These are phyloP conservation scores for Phrynosoma platyrhinos DNA, from an alignment of 2,113 vertebrate species.

Conservation along the genomic window DNA sequence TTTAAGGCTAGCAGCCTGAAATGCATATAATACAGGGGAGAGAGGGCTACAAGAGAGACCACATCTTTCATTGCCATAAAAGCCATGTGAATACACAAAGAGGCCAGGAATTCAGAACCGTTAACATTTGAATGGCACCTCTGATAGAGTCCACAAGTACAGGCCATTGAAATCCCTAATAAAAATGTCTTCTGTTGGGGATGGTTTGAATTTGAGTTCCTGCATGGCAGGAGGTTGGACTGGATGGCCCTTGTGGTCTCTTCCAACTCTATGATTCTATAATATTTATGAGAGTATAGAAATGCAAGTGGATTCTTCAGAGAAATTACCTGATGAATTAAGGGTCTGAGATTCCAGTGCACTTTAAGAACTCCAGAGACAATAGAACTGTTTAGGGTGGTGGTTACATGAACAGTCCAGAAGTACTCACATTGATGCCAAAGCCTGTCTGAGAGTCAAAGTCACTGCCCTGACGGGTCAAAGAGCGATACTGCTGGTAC, in stretches of 20 bases:
- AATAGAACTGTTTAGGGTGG: background rate
- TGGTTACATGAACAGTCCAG: background rate
- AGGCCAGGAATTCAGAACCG: background rate
- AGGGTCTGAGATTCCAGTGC: background rate
- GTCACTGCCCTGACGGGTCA: constrained; percentile 91
- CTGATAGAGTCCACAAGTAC: background rate
- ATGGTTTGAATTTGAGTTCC: background rate
- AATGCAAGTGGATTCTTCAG: background rate
- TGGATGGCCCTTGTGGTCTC: no score
- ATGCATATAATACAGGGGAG: background rate
- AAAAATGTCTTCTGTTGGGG: no score
- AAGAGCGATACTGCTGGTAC: constrained; percentile 90
- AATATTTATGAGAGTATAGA: background rate
- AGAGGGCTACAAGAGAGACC: background rate
- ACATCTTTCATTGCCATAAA: background rate
- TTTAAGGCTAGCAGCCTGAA: background rate
- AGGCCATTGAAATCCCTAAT: background rate
- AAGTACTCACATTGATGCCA: constrained; percentile 88
- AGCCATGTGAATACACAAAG: background rate
- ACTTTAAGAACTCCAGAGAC: background rate
- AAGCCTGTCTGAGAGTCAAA: constrained; percentile 91
- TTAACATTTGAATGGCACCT: background rate
- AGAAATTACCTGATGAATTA: background rate
- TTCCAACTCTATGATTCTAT: no score
- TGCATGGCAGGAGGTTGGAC: background rate